Evolutionary conservation across 1,140 invertebrate species (phyloP).

Genomic region (Metopolophium dirhodum): DNA sequence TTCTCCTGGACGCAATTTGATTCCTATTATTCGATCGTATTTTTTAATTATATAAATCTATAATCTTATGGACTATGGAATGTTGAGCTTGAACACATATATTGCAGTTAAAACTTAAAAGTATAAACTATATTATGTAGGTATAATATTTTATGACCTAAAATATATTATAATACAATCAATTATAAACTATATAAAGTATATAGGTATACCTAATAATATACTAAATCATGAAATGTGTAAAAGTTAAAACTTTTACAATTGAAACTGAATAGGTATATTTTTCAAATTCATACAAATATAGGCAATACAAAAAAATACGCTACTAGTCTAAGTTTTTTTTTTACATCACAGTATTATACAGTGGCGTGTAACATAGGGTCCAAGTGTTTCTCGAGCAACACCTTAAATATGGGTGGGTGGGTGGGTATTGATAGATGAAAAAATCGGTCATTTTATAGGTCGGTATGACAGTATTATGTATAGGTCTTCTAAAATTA

Average conservation of each 20-base stretch:
- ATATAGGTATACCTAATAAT: neutral
- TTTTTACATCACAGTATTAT: neutral
- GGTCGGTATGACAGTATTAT: no score
- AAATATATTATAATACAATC: neutral
- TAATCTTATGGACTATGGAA: neutral
- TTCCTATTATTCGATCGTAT: neutral
- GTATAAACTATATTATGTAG: neutral
- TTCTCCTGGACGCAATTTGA: neutral
- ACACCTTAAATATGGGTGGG: no score
- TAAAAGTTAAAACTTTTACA: neutral
- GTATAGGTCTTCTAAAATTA: no score
- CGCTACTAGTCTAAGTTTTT: neutral
- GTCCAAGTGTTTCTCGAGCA: no score
- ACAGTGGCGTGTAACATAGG: no score
- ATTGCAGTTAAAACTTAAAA: neutral
- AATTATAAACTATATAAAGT: neutral
- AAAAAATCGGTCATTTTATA: no score
- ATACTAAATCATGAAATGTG: neutral
- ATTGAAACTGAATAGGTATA: neutral
- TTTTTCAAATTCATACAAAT: neutral
- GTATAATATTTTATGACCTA: neutral
- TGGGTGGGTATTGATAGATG: no score
- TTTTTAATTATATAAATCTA: neutral
- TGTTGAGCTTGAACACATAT: neutral
- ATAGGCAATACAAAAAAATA: neutral